Conservation (phyloP, 2,888 invertebrate species). For the Andrena flavipes region DNA sequence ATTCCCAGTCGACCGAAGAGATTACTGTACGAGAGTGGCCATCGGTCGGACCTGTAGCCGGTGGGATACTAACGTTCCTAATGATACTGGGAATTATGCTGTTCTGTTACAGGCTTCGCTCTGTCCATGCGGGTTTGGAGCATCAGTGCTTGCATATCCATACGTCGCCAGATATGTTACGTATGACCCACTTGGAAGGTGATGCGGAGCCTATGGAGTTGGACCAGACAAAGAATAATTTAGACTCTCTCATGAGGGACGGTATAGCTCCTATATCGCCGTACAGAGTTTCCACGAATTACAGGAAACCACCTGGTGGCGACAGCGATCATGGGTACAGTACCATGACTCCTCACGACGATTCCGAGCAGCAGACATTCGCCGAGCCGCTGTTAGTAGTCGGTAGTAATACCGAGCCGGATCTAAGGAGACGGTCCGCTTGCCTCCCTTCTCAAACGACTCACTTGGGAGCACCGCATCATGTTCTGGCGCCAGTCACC, state of each 20-base stretch:
- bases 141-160: conserved; percentile 84
- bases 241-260: conserved; percentile 89
- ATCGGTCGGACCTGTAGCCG: conserved; percentile 94
- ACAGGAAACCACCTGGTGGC: conserved; percentile 91
- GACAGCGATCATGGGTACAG: conserved; percentile 98
- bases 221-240: conserved; percentile 83
- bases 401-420: conserved; percentile 76
- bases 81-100: conserved; percentile 92
- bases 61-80: conserved; percentile 93
- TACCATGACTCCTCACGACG: conserved; percentile 96
- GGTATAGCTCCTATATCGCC: conserved; percentile 92
- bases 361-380: conserved; percentile 93
- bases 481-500: conserved; percentile 94
- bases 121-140: conserved; percentile 86
- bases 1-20: conserved; percentile 83
- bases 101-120: conserved; percentile 91
- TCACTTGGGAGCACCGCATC: conserved; percentile 87
- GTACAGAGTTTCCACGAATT: conserved; percentile 93
- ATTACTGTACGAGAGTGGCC: conserved; percentile 84
- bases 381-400: conserved; percentile 85
- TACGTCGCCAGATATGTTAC: conserved; percentile 87
- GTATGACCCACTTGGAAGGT: conserved; percentile 90
- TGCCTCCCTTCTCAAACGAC: conserved; percentile 86
- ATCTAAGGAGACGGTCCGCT: conserved; percentile 72
- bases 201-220: conserved; percentile 86